These are phyloP conservation scores for Pelodytes ibericus DNA, from an alignment of 2,797 vertebrate species.

Conservation along the genomic window DNA sequence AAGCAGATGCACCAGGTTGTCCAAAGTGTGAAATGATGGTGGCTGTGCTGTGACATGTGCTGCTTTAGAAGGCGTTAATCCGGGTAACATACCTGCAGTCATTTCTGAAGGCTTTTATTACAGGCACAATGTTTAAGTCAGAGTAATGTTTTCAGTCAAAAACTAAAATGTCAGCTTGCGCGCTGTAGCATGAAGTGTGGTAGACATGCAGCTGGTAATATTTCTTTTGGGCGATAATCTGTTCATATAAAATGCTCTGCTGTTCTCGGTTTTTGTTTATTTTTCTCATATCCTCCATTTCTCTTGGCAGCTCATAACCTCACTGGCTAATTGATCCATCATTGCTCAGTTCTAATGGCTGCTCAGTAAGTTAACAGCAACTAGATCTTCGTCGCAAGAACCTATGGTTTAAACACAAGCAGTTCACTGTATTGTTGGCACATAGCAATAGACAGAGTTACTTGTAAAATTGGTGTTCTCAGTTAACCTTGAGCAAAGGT, in stretches of 20 bases:
- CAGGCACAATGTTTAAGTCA: neutral
- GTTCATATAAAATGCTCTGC: constrained; percentile 3
- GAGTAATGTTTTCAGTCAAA: neutral
- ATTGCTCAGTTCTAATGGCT: constrained; percentile 13
- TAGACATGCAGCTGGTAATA: constrained; percentile 10
- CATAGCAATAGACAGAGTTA: neutral
- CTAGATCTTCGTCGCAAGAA: neutral
- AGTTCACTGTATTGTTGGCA: neutral
- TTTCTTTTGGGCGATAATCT: constrained; percentile 19
- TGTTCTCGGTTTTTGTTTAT: neutral
- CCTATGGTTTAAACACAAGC: constrained; percentile 5
- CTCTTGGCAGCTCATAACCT: constrained; percentile 2
- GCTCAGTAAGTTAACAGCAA: neutral
- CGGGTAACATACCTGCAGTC: neutral
- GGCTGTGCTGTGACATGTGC: neutral
- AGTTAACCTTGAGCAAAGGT: too few species aligned
- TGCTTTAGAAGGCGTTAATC: neutral
- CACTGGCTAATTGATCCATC: constrained; percentile 9
- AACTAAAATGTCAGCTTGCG: neutral
- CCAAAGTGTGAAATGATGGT: neutral
- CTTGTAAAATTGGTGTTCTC: too few species aligned
- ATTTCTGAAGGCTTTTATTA: neutral
- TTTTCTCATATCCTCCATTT: constrained; percentile 3
- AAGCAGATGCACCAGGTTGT: neutral
- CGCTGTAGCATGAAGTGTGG: neutral